A percentile compares a stretch with the other conserved stretches of the same genome.
phyloP scores from a whole-genome alignment of 2,888 invertebrate genomes.

The Atherix ibis region DNA sequence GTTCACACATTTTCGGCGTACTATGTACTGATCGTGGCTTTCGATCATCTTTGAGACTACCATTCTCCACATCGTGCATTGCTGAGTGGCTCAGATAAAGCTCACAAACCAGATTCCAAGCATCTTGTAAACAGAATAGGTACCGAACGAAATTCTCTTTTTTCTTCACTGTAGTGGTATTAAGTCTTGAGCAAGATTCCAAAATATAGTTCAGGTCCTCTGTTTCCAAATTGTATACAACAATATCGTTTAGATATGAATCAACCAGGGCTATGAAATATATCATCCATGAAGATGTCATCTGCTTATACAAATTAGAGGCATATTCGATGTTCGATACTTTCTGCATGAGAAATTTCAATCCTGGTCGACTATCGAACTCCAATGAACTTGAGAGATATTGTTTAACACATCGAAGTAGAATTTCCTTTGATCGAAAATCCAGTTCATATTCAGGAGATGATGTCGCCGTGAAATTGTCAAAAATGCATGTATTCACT shows the following conservation, averaged over 20 bases:
- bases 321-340: constrained; percentile 73
- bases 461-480: constrained; percentile 31
- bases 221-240: constrained; percentile 43
- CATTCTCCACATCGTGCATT: constrained; percentile 28
- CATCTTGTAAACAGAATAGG: constrained; percentile 42
- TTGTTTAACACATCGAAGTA: constrained; percentile 63
- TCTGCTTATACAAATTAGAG: constrained; percentile 83
- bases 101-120: constrained; percentile 45
- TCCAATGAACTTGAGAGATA: constrained; percentile 70
- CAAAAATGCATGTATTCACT: constrained; percentile 32
- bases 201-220: constrained; percentile 46
- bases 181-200: constrained; percentile 41
- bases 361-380: constrained; percentile 78
- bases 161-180: constrained; percentile 34
- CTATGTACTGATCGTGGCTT: constrained; percentile 8
- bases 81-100: constrained; percentile 36
- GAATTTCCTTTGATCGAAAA: constrained; percentile 40
- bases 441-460: constrained; percentile 30
- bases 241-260: constrained; percentile 58
- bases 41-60: constrained; percentile 17
- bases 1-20: constrained; percentile 9
- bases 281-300: constrained; percentile 82
- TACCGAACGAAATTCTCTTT: constrained; percentile 43
- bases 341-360: constrained; percentile 89
- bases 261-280: constrained; percentile 76